Evolutionary conservation across 2,888 invertebrate species (phyloP).

Genomic region (Pheosia gnoma): DNA sequence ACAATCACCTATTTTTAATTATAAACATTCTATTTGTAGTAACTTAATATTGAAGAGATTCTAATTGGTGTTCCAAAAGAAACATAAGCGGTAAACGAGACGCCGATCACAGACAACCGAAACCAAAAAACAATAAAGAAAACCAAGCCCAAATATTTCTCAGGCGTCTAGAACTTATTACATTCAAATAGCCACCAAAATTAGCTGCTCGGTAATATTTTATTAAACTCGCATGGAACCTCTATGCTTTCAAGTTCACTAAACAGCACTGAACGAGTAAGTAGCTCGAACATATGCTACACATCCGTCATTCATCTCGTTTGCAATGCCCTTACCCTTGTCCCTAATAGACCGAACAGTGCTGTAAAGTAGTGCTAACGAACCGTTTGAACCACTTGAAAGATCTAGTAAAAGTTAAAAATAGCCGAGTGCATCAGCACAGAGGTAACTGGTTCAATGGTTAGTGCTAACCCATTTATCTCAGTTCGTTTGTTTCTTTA

Average conservation of each 20-base stretch:
- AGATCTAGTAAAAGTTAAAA: constrained; percentile 1
- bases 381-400: constrained; percentile 4
- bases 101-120: no score
- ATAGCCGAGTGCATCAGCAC: constrained; percentile 4
- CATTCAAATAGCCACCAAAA: no score
- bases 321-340: constrained; percentile 1
- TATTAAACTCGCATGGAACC: background rate
- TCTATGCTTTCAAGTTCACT: constrained; percentile 1
- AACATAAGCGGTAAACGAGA: no score
- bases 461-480: constrained; percentile 5
- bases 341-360: constrained; percentile 1
- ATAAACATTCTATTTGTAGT: no score
- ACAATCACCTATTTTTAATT: no score
- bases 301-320: constrained; percentile 3
- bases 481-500: background rate
- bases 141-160: no score
- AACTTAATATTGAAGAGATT: no score
- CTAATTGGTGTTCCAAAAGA: no score
- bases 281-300: background rate
- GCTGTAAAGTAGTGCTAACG: constrained; percentile 2
- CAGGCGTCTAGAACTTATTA: no score
- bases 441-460: background rate
- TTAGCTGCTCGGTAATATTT: no score
- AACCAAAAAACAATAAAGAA: no score
- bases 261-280: background rate